Evolutionary conservation across 2,797 vertebrate species (phyloP).

Genomic region (Myiotriccus ornatus): DNA sequence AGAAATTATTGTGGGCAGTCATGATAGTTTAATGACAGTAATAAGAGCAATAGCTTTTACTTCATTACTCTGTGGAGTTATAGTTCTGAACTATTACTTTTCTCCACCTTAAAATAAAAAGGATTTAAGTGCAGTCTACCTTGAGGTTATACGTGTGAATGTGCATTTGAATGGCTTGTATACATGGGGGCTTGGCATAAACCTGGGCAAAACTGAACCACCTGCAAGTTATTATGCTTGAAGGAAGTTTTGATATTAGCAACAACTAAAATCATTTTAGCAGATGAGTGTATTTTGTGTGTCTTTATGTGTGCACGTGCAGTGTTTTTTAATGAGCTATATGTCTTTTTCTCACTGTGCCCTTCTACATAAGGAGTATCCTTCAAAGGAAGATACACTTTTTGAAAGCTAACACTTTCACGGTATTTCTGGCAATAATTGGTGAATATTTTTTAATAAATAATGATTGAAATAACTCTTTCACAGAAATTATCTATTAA

Average conservation of each 20-base stretch:
- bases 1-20: neutral
- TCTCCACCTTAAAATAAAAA: slow-evolving; percentile 9
- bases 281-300: neutral
- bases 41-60: slow-evolving; percentile 23
- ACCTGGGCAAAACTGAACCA: neutral
- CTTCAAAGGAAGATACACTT: slow-evolving; percentile 12
- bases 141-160: neutral
- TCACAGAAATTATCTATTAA: slow-evolving; percentile 47
- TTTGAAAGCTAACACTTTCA: neutral
- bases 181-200: neutral
- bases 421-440: slow-evolving; percentile 47
- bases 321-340: neutral
- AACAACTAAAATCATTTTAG: neutral
- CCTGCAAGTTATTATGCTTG: neutral
- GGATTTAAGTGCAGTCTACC: neutral
- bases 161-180: neutral
- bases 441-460: slow-evolving; percentile 59
- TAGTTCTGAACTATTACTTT: neutral
- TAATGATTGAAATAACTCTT: slow-evolving; percentile 58
- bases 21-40: slow-evolving; percentile 6
- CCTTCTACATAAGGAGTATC: slow-evolving; percentile 11
- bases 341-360: neutral
- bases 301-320: neutral
- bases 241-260: neutral
- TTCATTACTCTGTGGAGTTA: neutral